Evolutionary conservation across 2,797 vertebrate genomes (phyloP), one percentile per base, ranked within the genome.

Genomic region (Prunella strophiata): DNA sequence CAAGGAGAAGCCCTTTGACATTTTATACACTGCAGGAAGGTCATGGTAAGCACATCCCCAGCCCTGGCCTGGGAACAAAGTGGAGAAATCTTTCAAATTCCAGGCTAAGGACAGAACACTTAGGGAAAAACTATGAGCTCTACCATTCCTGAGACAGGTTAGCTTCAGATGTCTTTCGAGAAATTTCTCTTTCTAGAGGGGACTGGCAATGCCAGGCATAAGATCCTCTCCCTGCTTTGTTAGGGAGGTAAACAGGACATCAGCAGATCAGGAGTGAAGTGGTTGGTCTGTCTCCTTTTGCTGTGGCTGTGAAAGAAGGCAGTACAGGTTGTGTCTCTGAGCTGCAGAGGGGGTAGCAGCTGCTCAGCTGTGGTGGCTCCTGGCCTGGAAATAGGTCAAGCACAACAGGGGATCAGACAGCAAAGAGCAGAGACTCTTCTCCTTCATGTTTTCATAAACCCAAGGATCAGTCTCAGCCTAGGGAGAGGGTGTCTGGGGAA

Each of bases 1-100:
- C 48, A 5, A 11, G 20, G 25, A 74, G n/a, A 86, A 80, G 17
- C 19, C 23, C 25, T 66, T 57, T 0, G 0, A 26, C 1, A 1
- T 27, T 43, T 36, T 30, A 47, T 27, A 8, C 7, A 3, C 25
- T 23, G 34, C 55, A 68, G 43, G 36, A 66, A 73, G 38, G 16
- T 51, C 38, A 51, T 6, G 61, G 16, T n/a, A 54, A 67, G 30
- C 29, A 65, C 43, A 70, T 29, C 20, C 29, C 45, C 72, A 40
- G 29, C 21, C 14, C 34, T 36, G 47, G 5, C 18, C 51, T 67
- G 22, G 38, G 6, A 58, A 13, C 18, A 36, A 42, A 85, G 57
- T 32, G 23, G 36, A 78, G 51, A 84, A 77, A 27, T 34, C 40
- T 43, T 91, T 84, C 52, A 63, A 86, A 74, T 10, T 36, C 25